Conservation (phyloP, 2,888 invertebrate species). For the Gonocerus acuteangulatus region DNA sequence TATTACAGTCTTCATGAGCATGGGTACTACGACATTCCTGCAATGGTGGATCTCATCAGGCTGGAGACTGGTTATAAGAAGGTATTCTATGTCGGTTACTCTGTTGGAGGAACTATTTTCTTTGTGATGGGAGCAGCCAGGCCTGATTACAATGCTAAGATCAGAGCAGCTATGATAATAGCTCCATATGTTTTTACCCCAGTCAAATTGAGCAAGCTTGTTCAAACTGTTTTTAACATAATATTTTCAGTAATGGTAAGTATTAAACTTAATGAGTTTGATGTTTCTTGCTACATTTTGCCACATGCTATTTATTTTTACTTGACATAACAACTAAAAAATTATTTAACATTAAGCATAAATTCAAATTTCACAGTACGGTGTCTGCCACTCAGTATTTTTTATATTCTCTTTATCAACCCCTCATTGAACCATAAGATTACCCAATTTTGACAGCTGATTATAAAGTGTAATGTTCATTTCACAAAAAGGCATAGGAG, state of each 20-base stretch:
- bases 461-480: too few species aligned
- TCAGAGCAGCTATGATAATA: constrained; percentile 27
- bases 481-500: too few species aligned
- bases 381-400: too few species aligned
- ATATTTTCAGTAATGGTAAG: constrained; percentile 32
- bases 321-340: too few species aligned
- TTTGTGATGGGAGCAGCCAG: constrained; percentile 51
- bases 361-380: too few species aligned
- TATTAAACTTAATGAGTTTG: not conserved
- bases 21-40: constrained; percentile 52
- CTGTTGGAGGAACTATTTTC: constrained; percentile 50
- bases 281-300: not conserved
- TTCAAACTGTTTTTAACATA: constrained; percentile 29
- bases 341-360: too few species aligned
- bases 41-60: constrained; percentile 50
- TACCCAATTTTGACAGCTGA: too few species aligned
- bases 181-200: constrained; percentile 32
- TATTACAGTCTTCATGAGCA: constrained; percentile 52
- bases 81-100: constrained; percentile 51
- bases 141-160: constrained; percentile 49
- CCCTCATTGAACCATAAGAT: too few species aligned
- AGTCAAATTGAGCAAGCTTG: constrained; percentile 28
- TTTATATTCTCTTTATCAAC: too few species aligned
- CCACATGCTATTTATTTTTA: too few species aligned
- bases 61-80: constrained; percentile 42